Evolutionary conservation across 2,797 vertebrate species (phyloP).

Genomic region (Eospalax fontanierii): DNA sequence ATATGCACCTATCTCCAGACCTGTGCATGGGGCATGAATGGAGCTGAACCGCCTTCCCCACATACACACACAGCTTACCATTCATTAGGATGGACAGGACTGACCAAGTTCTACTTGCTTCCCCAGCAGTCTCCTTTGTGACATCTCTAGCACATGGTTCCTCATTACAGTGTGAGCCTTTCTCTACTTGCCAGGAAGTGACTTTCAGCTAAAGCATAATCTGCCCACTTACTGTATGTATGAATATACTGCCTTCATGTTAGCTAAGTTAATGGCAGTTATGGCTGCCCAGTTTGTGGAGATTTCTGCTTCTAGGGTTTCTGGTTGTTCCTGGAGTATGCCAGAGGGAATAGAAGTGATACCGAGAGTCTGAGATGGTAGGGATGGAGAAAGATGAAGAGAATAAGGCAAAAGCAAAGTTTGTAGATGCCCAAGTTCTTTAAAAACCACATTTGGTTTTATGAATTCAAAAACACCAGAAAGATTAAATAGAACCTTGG

Average conservation of each 20-base stretch:
- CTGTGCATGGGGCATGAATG: neutral
- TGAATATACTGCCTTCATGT: neutral
- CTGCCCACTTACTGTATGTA: neutral
- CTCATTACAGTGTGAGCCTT: neutral
- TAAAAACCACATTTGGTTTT: neutral
- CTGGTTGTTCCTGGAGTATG: neutral
- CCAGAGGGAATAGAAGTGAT: neutral
- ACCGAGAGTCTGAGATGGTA: accelerated
- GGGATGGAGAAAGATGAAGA: neutral
- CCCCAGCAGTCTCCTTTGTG: neutral
- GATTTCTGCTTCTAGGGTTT: neutral
- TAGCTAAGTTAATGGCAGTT: neutral
- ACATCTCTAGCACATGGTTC: neutral
- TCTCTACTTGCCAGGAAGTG: neutral
- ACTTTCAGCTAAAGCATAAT: neutral
- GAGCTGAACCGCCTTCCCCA: neutral
- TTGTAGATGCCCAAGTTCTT: neutral
- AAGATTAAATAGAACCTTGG: neutral
- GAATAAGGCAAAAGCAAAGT: neutral
- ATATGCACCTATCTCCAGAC: neutral
- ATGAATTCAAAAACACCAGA: slow-evolving; percentile 16
- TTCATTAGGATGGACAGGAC: neutral
- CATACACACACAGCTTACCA: neutral
- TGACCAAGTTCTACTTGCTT: neutral
- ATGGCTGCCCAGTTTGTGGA: neutral